Evolutionary conservation across 2,113 vertebrate species (phyloP).

Genomic region (Antechinus stuartii): DNA sequence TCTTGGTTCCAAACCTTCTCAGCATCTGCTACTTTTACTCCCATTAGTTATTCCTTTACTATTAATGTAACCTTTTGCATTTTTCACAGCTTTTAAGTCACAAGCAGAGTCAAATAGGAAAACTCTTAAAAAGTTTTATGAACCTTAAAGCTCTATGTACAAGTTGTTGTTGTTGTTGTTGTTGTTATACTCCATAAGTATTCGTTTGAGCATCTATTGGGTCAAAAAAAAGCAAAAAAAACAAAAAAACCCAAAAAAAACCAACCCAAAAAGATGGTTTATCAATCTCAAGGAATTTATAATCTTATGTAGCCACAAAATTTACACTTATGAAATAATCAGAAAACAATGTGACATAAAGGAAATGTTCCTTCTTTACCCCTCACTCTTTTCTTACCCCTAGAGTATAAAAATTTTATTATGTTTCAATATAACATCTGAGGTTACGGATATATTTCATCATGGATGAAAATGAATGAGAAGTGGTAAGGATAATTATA

Average conservation of each 20-base stretch:
- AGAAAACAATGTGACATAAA: not conserved
- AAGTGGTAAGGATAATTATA: not conserved
- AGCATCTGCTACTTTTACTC: too few species aligned
- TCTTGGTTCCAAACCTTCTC: too few species aligned
- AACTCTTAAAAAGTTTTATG: not conserved
- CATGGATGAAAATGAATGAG: not conserved
- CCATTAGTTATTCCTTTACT: too few species aligned
- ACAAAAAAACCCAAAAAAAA: not conserved
- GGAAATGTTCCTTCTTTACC: not conserved
- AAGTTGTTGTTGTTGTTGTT: not conserved
- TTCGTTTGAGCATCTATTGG: not conserved
- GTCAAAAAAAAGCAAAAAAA: not conserved
- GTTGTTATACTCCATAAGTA: not conserved
- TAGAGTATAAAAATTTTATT: not conserved
- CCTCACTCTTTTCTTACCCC: not conserved
- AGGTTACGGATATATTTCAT: not conserved
- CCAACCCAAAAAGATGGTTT: not conserved
- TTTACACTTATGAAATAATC: not conserved
- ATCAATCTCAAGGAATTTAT: not conserved
- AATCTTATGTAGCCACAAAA: not conserved
- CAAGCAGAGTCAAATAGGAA: not conserved
- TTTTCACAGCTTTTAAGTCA: constrained; percentile 9
- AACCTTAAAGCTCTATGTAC: not conserved
- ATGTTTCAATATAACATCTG: not conserved
- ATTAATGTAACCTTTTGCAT: not conserved